Base-by-base conservation (phyloP, 2,113 vertebrate genomes). In the Gambusia holbrooki region DNA sequence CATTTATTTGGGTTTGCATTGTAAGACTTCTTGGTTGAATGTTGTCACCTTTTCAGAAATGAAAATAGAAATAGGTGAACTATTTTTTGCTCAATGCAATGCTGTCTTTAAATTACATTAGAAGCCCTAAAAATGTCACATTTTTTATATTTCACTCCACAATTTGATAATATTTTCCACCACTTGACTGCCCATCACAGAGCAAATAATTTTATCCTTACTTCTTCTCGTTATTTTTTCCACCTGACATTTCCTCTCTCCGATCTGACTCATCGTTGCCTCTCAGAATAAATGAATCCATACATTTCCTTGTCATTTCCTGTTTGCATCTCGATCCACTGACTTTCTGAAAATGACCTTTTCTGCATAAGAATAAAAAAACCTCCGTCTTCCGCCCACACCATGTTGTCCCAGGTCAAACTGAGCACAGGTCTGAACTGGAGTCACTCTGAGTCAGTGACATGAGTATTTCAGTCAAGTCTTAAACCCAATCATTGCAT, bases 181-280 rank as follows among this genome's bases (percentile, higher is more conserved):
- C 51, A 1, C 61, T 27, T 42, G 0, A 4, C 13, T 33, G 19
- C 66, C 60, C 9, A 11, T 72, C 62, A 62, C 0, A 3, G 45
- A 0, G 73, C 66, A 79, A 15, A 62, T 76, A 73, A 66, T 61
- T 58, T 67, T 60, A 73, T 82, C 28, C 42, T 73, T 54, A 19
- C 11, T 27, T 27, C 51, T 32, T 77, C 25, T 77, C 37, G 15
- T 66, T 60, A 5, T 33, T 27, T 71, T 12, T 60, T 32, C 14
- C 11, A 0, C 54, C 69, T 85, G 65, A 78, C 86, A 83, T 85
- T 73, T 76, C 73, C 60, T 35, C 74, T 58, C 33, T 65, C 63
- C 33, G 30, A 73, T 45, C 42, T 79, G 76, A 75, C 73, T 84
- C 82, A 75, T 75, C 19, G 27, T 30, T 79, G 28, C 12, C 3